A percentile compares a stretch with the other conserved stretches of the same genome.
phyloP scores from a whole-genome alignment of 2,113 vertebrate species.

The Neodon shergylaensis region DNA sequence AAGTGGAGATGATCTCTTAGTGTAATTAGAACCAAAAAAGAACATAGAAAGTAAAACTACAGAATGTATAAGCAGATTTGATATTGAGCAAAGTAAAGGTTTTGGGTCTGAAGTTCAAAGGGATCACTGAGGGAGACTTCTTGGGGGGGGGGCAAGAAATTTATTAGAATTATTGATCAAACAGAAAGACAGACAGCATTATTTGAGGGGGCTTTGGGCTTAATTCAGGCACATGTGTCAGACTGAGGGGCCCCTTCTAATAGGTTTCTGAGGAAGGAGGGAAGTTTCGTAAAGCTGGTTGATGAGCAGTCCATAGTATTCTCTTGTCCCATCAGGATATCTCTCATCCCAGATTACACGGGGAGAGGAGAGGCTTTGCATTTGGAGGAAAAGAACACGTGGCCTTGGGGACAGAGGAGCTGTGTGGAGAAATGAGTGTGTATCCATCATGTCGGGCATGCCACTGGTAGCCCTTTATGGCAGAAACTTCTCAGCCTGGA shows the following conservation, averaged over 20 bases:
- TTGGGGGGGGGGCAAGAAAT: neutral
- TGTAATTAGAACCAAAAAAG: neutral
- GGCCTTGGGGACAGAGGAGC: neutral
- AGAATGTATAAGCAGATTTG: neutral
- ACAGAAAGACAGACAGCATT: neutral
- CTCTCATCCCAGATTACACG: neutral
- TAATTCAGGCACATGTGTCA: neutral
- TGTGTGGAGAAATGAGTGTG: neutral
- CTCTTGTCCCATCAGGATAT: neutral
- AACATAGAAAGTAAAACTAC: neutral
- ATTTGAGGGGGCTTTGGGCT: neutral
- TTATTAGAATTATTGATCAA: no score
- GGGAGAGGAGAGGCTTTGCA: neutral
- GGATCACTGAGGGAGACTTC: neutral
- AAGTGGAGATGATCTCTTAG: neutral
- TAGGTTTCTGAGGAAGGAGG: neutral
- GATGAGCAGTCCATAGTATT: neutral
- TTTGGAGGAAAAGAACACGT: neutral
- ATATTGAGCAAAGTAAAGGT: neutral
- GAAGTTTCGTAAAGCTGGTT: neutral
- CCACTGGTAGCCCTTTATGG: neutral
- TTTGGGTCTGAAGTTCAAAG: neutral
- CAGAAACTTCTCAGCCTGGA: no score
- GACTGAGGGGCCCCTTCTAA: neutral
- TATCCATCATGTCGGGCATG: neutral